Evolutionary conservation across 2,113 vertebrate species (phyloP).

Genomic region (Prinia subflava): DNA sequence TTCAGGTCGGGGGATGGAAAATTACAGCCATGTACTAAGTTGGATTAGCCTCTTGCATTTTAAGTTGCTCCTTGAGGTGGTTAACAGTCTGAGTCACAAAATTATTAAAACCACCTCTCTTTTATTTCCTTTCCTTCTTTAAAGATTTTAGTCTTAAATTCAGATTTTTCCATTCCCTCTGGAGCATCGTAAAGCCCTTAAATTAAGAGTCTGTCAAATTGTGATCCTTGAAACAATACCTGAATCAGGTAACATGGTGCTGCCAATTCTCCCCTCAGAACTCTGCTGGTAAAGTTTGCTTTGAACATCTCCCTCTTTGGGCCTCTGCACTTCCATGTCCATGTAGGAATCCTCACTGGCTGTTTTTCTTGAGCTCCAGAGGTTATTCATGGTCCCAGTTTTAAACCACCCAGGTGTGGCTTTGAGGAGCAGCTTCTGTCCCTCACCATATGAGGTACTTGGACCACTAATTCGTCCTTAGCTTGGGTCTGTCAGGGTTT

Average conservation of each 20-base stretch:
- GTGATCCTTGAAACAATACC: background rate
- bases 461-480: background rate
- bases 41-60: background rate
- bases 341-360: background rate
- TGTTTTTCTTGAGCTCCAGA: background rate
- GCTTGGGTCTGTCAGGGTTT: background rate
- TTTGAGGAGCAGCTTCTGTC: background rate
- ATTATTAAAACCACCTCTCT: background rate
- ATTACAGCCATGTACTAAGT: background rate
- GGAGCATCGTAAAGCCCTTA: background rate
- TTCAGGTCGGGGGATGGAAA: background rate
- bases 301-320: background rate
- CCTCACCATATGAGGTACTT: background rate
- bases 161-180: background rate
- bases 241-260: background rate
- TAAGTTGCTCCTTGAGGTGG: background rate
- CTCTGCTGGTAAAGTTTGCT: background rate
- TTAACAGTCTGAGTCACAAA: slow-evolving; percentile 6
- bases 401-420: background rate
- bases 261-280: background rate
- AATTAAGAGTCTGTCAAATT: background rate
- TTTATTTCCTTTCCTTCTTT: background rate
- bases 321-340: background rate
- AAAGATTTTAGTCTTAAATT: background rate
- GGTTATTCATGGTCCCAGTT: background rate